These are phyloP conservation scores for Scaptodrosophila latifasciaeformis DNA, from an alignment of 2,888 invertebrate species.

Conservation along the genomic window DNA sequence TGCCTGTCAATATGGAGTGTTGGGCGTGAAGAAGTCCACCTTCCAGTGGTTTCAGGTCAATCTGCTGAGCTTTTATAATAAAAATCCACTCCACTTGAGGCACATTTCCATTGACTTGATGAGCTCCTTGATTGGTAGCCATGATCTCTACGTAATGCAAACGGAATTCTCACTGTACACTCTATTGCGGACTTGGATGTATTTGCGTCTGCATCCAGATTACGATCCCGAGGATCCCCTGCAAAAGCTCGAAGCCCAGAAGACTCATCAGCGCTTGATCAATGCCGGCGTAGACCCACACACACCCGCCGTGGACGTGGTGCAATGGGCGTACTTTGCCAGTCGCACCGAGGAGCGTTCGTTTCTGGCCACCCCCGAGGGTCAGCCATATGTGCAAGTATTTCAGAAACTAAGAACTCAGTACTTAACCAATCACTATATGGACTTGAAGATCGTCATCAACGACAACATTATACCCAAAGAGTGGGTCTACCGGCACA, in stretches of 20 bases:
- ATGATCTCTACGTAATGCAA: constrained; percentile 83
- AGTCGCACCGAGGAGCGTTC: constrained; percentile 74
- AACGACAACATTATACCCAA: constrained; percentile 83
- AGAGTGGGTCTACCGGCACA: constrained; percentile 80
- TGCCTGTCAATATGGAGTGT: constrained; percentile 81
- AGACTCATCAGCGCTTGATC: constrained; percentile 40
- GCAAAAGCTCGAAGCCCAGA: constrained; percentile 50
- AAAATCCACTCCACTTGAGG: constrained; percentile 77
- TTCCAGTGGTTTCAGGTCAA: constrained; percentile 84
- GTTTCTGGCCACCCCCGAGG: constrained; percentile 79
- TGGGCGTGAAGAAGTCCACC: constrained; percentile 79
- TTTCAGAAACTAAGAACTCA: constrained; percentile 81
- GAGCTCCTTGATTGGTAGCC: constrained; percentile 79
- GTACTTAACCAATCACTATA: constrained; percentile 82
- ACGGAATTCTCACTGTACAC: constrained; percentile 86
- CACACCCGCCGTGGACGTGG: constrained; percentile 49
- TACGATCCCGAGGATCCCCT: constrained; percentile 73
- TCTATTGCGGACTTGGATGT: constrained; percentile 83
- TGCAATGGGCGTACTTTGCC: constrained; percentile 68
- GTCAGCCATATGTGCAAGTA: constrained; percentile 78
- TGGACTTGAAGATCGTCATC: constrained; percentile 81
- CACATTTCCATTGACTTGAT: constrained; percentile 82
- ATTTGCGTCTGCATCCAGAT: constrained; percentile 76
- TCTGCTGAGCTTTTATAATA: constrained; percentile 79
- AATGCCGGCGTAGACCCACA: constrained; percentile 52